Evolutionary conservation across 1,140 invertebrate genomes (phyloP).

Genomic region (Drosophila bocqueti): DNA sequence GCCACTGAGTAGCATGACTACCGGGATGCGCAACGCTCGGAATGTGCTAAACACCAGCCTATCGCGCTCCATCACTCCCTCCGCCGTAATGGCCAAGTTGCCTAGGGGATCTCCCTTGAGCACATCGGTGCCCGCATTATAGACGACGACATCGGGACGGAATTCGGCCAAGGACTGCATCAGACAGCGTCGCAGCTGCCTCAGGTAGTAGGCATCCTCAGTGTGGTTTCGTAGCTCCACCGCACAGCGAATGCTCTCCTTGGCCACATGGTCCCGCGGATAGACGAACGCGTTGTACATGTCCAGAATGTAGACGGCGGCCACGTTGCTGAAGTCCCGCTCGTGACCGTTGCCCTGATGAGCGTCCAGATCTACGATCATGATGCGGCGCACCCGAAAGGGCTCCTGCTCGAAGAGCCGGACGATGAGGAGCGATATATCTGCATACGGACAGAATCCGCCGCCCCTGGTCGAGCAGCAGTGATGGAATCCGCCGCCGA

Average conservation of each 20-base stretch:
- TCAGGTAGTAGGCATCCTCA: conserved; percentile 90
- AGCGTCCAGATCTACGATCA: conserved; percentile 96
- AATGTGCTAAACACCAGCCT: conserved; percentile 92
- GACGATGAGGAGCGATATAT: conserved; percentile 92
- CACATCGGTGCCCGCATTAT: conserved; percentile 95
- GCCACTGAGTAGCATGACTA: conserved; percentile 95
- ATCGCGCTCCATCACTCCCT: conserved; percentile 93
- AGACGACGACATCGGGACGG: conserved; percentile 92
- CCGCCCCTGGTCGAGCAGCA: conserved; percentile 90
- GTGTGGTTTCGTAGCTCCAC: conserved; percentile 89
- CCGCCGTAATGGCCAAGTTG: conserved; percentile 88
- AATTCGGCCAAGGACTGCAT: conserved; percentile 90
- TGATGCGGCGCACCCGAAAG: conserved; percentile 87
- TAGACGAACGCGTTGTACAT: conserved; percentile 94
- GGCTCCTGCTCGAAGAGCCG: conserved; percentile 88
- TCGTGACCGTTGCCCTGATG: conserved; percentile 96
- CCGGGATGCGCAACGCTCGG: conserved; percentile 88
- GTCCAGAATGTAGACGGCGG: conserved; percentile 93
- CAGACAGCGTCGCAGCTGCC: conserved; percentile 88
- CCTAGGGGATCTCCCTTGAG: conserved; percentile 92
- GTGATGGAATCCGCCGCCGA: conserved; percentile 96
- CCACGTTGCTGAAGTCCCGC: conserved; percentile 90
- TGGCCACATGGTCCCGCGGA: conserved; percentile 91
- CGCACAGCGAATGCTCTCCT: conserved; percentile 90
- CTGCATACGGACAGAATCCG: conserved; percentile 95